Percentiles rank a stretch among this genome's conserved stretches.
Evolutionary conservation across 2,113 vertebrate genomes (phyloP).

Genomic region (Zootoca vivipara): DNA sequence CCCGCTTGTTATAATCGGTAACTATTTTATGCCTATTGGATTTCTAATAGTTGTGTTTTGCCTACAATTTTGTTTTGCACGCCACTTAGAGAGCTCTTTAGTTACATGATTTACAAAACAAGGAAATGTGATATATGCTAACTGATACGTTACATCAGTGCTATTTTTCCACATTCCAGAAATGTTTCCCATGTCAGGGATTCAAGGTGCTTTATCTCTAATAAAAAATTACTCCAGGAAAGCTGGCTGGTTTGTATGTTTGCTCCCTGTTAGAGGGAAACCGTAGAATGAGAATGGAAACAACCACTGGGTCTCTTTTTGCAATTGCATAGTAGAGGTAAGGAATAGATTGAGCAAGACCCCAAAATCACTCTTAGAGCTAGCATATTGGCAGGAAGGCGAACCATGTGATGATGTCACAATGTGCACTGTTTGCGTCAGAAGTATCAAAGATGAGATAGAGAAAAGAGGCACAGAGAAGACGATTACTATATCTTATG

Average conservation of each 20-base stretch:
- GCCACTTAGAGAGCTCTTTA: too few species aligned
- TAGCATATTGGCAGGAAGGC: background rate
- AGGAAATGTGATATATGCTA: background rate
- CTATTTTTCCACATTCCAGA: background rate
- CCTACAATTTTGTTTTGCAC: too few species aligned
- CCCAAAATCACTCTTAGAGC: background rate
- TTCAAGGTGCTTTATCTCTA: background rate
- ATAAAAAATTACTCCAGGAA: background rate
- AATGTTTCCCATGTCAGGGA: background rate
- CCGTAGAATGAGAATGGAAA: background rate
- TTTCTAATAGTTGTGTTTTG: too few species aligned
- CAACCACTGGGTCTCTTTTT: background rate
- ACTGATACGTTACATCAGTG: background rate
- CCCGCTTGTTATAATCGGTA: too few species aligned
- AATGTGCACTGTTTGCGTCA: background rate
- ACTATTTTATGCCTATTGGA: too few species aligned
- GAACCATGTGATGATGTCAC: background rate
- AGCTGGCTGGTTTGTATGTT: background rate
- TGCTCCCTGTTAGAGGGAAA: background rate
- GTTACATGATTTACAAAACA: too few species aligned
- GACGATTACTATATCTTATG: background rate
- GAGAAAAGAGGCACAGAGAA: background rate
- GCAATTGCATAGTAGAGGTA: background rate
- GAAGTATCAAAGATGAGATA: background rate
- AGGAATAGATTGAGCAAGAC: background rate